phyloP scores from a whole-genome alignment of 92 coral and sea anemone genomes.

The Phenganax subtilis region DNA sequence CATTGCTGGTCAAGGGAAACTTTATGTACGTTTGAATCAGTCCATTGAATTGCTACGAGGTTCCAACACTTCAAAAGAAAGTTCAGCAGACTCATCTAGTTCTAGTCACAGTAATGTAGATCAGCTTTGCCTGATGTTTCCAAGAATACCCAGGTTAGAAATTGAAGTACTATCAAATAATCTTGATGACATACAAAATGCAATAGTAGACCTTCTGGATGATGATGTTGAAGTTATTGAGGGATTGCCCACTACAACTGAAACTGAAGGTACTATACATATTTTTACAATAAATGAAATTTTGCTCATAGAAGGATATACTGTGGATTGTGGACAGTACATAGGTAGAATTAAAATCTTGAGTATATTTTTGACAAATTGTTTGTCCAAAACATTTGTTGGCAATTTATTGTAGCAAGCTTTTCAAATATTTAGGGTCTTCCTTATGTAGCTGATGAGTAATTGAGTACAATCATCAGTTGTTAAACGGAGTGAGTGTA shows the following conservation, averaged over 20 bases:
- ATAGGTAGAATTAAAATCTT: neutral
- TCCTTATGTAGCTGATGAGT: too few species aligned
- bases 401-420: too few species aligned
- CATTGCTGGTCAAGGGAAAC: conserved; percentile 15
- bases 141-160: neutral
- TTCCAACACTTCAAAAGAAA: neutral
- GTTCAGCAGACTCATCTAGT: neutral
- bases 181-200: neutral
- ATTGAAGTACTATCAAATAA: neutral
- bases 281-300: neutral
- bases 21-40: conserved; percentile 14
- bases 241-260: neutral
- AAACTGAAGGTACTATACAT: neutral
- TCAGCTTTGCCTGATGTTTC: neutral
- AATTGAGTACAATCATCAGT: too few species aligned
- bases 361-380: too few species aligned
- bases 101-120: neutral
- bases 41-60: neutral
- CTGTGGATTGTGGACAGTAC: neutral
- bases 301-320: neutral
- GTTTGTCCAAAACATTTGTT: too few species aligned
- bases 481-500: too few species aligned
- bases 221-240: conserved; percentile 14
- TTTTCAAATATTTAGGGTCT: too few species aligned
- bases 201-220: conserved; percentile 5